A percentile compares a stretch with the other conserved stretches of the same genome.
phyloP scores from a whole-genome alignment of 2,888 invertebrate genomes.

The Matsumyia berberina region DNA sequence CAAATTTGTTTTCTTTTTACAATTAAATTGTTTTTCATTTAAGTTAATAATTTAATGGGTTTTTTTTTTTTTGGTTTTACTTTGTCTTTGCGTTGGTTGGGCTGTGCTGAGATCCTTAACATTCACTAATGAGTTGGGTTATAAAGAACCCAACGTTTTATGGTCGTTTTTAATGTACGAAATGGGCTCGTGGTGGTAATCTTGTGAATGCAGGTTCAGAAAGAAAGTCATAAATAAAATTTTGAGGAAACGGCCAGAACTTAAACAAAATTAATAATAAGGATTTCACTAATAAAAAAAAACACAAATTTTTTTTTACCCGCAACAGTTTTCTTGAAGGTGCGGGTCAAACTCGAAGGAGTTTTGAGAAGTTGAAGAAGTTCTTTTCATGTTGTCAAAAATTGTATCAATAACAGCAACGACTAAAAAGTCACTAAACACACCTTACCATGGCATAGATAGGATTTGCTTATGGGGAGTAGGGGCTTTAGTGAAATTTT shows the following conservation, averaged over 20 bases:
- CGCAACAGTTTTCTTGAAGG: too few species aligned
- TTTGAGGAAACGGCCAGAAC: conserved; percentile 1
- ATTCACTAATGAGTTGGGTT: conserved; percentile 38
- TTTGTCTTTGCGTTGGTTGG: not conserved
- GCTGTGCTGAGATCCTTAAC: conserved; percentile 5
- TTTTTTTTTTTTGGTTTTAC: not conserved
- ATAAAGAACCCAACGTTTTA: conserved; percentile 30
- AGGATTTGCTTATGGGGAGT: too few species aligned
- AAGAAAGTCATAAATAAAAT: conserved; percentile 8
- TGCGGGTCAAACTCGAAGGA: too few species aligned
- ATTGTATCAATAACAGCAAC: too few species aligned
- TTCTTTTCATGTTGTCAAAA: too few species aligned
- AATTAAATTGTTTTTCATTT: conserved; percentile 49
- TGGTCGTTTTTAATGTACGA: conserved; percentile 37
- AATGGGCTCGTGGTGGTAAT: conserved; percentile 19
- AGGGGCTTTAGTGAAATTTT: too few species aligned
- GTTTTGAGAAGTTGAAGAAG: too few species aligned
- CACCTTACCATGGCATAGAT: too few species aligned
- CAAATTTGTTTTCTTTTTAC: conserved; percentile 19
- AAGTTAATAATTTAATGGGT: conserved; percentile 46
- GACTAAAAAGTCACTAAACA: too few species aligned
- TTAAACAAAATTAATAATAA: conserved; percentile 18
- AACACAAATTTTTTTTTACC: too few species aligned
- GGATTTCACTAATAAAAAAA: not conserved
- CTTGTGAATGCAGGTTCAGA: not conserved